Percentiles rank a stretch among this genome's conserved stretches.
Conservation (phyloP, 2,797 vertebrate genomes). For the Muscicapa comitata region DNA sequence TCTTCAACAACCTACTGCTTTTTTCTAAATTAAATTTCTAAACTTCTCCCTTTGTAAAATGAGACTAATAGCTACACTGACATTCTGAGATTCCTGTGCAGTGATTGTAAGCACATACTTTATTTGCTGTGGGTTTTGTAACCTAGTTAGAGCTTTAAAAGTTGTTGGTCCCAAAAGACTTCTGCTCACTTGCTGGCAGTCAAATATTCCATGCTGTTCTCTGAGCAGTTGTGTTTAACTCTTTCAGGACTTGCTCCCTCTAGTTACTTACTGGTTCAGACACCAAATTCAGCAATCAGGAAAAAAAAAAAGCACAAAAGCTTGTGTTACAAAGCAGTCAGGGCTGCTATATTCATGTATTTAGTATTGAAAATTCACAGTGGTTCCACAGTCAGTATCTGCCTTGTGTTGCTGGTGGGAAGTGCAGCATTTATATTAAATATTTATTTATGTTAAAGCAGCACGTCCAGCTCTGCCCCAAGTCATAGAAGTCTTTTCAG, state of each 20-base stretch:
- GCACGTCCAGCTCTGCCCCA: neutral
- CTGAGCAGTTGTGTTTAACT: neutral
- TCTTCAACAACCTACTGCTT: neutral
- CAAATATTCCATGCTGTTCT: neutral
- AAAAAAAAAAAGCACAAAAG: neutral
- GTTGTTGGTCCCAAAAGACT: neutral
- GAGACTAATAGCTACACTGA: neutral
- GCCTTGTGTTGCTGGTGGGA: neutral
- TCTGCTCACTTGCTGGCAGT: neutral
- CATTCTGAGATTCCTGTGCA: neutral
- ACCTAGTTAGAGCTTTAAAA: neutral
- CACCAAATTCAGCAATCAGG: neutral
- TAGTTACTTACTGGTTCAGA: neutral
- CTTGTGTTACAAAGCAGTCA: neutral
- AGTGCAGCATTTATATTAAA: neutral
- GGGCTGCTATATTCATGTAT: fast-evolving
- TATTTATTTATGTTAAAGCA: neutral
- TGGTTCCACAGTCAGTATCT: neutral
- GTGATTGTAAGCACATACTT: neutral
- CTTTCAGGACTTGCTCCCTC: neutral
- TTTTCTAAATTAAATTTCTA: neutral
- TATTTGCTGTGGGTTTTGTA: neutral
- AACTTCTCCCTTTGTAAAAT: neutral
- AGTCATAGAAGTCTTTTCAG: neutral
- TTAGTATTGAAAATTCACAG: neutral